A percentile compares a stretch with the other conserved stretches of the same genome.
Conservation (phyloP, 2,797 vertebrate genomes). For the Tokudaia tokunoshimensis region DNA sequence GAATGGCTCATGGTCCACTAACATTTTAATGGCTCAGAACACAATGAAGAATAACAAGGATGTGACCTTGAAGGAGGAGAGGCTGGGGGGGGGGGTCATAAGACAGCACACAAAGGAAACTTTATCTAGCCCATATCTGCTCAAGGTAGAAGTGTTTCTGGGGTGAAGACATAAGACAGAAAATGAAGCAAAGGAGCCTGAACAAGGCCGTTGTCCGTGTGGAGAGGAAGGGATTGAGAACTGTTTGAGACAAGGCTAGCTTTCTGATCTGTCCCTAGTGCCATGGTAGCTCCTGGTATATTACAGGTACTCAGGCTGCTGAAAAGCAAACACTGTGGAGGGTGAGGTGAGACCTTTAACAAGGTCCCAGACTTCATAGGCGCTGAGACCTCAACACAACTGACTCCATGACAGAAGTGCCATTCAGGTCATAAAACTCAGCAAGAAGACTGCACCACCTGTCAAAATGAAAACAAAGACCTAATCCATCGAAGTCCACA, state of each 20-base stretch:
- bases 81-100: not conserved
- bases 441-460: not conserved
- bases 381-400: not conserved
- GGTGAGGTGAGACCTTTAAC: not conserved
- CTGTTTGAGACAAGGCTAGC: rapidly evolving
- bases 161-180: not conserved
- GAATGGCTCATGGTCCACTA: not conserved
- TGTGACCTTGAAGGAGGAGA: not conserved
- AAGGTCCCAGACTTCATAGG: not conserved
- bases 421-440: not conserved
- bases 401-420: not conserved
- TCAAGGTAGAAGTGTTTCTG: not conserved
- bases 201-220: not conserved
- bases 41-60: not conserved
- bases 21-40: not conserved
- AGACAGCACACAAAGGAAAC: slow-evolving; percentile 4
- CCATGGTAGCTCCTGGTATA: not conserved
- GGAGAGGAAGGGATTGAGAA: not conserved
- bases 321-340: not conserved
- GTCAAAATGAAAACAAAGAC: not conserved
- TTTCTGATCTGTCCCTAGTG: not conserved
- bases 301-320: not conserved
- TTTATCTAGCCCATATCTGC: not conserved
- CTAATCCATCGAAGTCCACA: not conserved
- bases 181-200: not conserved